phyloP scores from a whole-genome alignment of 2,113 vertebrate species.

The Crotalus tigris region DNA sequence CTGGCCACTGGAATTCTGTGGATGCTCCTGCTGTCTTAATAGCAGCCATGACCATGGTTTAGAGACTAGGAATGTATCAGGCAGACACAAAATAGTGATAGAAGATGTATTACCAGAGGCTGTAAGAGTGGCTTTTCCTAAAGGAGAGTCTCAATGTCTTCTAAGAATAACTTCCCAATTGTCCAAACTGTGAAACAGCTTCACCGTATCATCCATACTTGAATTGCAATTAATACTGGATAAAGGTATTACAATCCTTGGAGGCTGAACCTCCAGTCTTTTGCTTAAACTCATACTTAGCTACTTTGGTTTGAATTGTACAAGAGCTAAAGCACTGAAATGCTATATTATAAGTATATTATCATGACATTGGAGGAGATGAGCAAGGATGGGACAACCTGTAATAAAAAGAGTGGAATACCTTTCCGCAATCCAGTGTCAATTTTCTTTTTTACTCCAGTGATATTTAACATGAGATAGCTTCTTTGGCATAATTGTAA shows the following conservation, averaged over 20 bases:
- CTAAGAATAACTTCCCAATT: not conserved
- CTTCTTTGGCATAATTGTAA: not conserved
- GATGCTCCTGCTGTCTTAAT: not conserved
- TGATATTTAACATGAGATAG: not conserved
- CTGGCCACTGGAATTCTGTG: not conserved
- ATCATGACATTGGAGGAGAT: slow-evolving; percentile 9
- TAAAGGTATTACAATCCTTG: slow-evolving; percentile 39
- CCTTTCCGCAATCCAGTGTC: not conserved
- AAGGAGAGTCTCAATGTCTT: not conserved
- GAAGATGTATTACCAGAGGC: not conserved
- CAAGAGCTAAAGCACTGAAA: not conserved
- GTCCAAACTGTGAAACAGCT: slow-evolving; percentile 17
- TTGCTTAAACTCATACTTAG: slow-evolving; percentile 49
- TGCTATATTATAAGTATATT: not conserved
- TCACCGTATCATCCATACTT: not conserved
- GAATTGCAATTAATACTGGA: slow-evolving; percentile 21
- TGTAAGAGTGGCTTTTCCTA: not conserved
- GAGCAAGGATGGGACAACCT: not conserved
- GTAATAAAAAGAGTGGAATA: slow-evolving; percentile 17
- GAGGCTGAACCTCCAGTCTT: slow-evolving; percentile 37
- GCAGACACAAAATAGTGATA: not conserved
- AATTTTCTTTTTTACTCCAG: slow-evolving; percentile 1
- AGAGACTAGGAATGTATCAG: not conserved
- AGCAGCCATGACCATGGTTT: not conserved
- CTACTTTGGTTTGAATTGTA: slow-evolving; percentile 22